These are phyloP conservation scores for Neodiprion pinetum DNA, from an alignment of 1,140 invertebrate genomes.

Conservation along the genomic window DNA sequence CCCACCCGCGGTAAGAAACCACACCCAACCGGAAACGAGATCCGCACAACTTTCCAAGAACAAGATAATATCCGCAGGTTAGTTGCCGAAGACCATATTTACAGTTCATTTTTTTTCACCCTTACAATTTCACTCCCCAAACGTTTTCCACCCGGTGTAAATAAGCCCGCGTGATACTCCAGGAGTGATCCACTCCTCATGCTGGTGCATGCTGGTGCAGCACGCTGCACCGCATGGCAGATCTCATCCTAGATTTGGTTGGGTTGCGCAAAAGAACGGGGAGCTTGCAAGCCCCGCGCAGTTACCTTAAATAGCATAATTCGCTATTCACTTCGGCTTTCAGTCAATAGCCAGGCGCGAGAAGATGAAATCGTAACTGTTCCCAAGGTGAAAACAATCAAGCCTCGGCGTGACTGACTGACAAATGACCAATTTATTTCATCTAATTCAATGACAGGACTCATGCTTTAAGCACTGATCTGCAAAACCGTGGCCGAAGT, in stretches of 20 bases:
- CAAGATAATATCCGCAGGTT: not conserved
- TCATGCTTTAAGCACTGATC: too few species aligned
- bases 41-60: conserved; percentile 22
- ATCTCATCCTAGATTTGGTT: conserved; percentile 2
- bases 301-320: not conserved
- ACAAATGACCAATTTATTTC: too few species aligned
- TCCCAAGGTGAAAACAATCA: too few species aligned
- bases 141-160: not conserved
- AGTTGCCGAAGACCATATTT: not conserved
- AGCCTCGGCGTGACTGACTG: too few species aligned
- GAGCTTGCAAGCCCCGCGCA: not conserved
- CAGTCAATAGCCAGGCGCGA: too few species aligned
- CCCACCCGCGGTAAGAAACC: conserved; percentile 47
- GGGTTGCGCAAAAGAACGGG: not conserved
- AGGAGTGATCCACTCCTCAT: not conserved
- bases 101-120: not conserved
- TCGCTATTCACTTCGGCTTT: too few species aligned
- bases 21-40: conserved; percentile 46
- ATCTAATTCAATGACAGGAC: too few species aligned
- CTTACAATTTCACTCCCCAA: not conserved
- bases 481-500: too few species aligned
- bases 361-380: too few species aligned
- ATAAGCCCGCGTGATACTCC: not conserved
- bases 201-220: not conserved
- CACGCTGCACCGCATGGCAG: not conserved